Conservation (phyloP, 2,797 vertebrate genomes). For the Clamator glandarius region DNA sequence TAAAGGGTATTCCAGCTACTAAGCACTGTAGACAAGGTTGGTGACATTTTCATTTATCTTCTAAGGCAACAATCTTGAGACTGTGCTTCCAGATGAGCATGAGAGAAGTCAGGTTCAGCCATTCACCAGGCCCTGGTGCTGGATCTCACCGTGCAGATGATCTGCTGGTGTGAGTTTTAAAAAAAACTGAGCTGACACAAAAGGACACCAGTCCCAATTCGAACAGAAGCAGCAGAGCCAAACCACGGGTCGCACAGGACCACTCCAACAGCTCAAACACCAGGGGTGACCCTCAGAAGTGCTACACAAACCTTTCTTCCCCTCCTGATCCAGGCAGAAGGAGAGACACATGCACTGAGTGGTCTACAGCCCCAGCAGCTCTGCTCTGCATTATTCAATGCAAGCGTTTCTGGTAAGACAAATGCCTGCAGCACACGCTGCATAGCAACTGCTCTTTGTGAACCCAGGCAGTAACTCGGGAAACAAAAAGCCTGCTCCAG, state of each 20-base stretch:
- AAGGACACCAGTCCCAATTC: fast-evolving
- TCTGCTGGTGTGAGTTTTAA: not conserved
- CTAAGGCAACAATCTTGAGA: not conserved
- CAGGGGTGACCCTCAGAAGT: not conserved
- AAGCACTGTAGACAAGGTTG: not conserved
- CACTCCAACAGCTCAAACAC: fast-evolving
- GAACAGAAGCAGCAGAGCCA: not conserved
- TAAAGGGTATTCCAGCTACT: not conserved
- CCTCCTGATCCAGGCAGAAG: not conserved
- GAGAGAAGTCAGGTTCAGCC: not conserved
- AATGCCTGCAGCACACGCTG: not conserved
- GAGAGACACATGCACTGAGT: not conserved
- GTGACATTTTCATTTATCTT: not conserved
- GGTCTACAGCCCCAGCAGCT: not conserved
- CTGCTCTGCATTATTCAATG: not conserved
- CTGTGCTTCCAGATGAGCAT: not conserved
- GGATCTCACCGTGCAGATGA: not conserved
- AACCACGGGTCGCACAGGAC: not conserved
- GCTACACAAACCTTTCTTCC: not conserved
- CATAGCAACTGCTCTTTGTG: not conserved
- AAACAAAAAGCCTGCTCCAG: not conserved
- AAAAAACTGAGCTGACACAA: not conserved
- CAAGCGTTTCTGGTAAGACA: fast-evolving
- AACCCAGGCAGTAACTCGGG: not conserved
- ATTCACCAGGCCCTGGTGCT: not conserved